Percentiles rank a stretch among this genome's conserved stretches.
These are phyloP conservation scores for Protomyctophum bolini DNA, from an alignment of 2,113 vertebrate genomes.

Conservation along the genomic window DNA sequence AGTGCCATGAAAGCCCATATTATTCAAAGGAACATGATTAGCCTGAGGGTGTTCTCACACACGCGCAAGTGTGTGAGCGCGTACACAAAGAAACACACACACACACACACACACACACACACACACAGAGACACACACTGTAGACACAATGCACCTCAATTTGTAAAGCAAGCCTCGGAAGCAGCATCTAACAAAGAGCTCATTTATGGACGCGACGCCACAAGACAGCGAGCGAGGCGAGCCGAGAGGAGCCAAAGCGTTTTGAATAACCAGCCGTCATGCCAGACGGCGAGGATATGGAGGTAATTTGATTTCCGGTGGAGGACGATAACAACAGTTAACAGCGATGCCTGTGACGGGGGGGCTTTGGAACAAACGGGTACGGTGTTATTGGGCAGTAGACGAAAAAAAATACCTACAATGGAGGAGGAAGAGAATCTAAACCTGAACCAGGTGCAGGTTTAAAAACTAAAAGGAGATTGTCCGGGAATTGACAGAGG, in stretches of 20 bases:
- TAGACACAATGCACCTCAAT: slow-evolving; percentile 71
- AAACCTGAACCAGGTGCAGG: slow-evolving; percentile 40
- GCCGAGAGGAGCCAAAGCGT: slow-evolving; percentile 68
- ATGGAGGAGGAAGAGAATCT: not conserved
- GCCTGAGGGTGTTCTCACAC: slow-evolving; percentile 36
- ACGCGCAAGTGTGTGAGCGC: not conserved
- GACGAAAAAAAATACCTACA: slow-evolving; percentile 5
- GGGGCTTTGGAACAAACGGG: slow-evolving; percentile 43
- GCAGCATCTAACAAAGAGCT: slow-evolving; percentile 75
- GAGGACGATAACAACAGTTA: slow-evolving; percentile 70
- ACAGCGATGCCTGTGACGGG: slow-evolving; percentile 49
- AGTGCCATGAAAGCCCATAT: slow-evolving; percentile 29
- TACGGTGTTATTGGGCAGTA: slow-evolving; percentile 43
- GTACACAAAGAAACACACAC: too few species aligned
- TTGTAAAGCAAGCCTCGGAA: slow-evolving; percentile 79
- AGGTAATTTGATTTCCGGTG: slow-evolving; percentile 78
- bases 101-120: slow-evolving; percentile 32
- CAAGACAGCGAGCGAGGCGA: slow-evolving; percentile 66
- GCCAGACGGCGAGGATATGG: slow-evolving; percentile 68
- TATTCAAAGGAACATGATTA: slow-evolving; percentile 46
- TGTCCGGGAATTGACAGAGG: slow-evolving; percentile 1
- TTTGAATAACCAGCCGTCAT: slow-evolving; percentile 72
- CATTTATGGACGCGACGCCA: slow-evolving; percentile 74
- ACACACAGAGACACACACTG: slow-evolving; percentile 47
- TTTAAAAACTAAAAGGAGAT: slow-evolving; percentile 39